phyloP scores from a whole-genome alignment of 2,797 vertebrate genomes.

The Antennarius maculatus region DNA sequence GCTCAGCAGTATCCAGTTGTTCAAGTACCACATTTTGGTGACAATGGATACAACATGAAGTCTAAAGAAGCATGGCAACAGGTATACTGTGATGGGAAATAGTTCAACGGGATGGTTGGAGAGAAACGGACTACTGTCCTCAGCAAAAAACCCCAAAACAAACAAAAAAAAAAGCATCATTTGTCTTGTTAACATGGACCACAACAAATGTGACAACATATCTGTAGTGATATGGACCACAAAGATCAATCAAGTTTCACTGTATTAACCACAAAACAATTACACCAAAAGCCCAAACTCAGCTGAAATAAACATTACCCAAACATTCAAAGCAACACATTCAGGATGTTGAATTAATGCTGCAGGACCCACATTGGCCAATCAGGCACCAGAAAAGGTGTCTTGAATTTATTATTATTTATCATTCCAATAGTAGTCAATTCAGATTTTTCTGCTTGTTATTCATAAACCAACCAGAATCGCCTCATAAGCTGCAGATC shows the following conservation, averaged over 20 bases:
- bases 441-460: not conserved
- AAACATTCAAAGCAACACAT: not conserved
- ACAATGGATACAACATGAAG: no score
- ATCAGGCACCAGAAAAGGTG: no score
- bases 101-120: constrained; percentile 36
- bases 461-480: not conserved
- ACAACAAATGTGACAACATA: not conserved
- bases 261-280: no score
- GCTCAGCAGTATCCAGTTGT: constrained; percentile 45
- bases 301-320: not conserved
- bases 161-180: no score
- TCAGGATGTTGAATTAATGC: not conserved
- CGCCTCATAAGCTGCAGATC: no score
- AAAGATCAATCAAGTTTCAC: no score
- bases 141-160: no score
- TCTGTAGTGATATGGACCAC: no score
- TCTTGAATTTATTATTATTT: no score
- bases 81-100: constrained; percentile 51
- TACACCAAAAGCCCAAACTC: no score
- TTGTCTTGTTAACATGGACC: not conserved
- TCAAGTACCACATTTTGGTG: constrained; percentile 27
- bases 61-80: constrained; percentile 32
- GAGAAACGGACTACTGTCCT: not conserved
- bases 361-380: no score
- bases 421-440: not conserved